These are phyloP conservation scores for Crematogaster levior DNA, from an alignment of 2,888 invertebrate genomes.

Conservation along the genomic window DNA sequence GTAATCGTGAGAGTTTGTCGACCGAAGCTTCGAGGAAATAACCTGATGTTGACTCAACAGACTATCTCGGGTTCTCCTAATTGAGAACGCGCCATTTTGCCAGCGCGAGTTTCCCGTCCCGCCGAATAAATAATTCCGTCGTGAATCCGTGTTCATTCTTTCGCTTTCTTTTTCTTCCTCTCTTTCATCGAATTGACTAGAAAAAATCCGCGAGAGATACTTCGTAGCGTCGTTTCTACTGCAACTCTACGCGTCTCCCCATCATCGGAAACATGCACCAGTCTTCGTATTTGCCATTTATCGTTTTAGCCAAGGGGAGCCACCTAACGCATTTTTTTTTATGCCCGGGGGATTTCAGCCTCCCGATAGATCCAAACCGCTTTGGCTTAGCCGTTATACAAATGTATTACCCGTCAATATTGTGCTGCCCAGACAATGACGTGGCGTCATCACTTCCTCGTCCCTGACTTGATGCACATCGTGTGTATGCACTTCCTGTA, in stretches of 20 bases:
- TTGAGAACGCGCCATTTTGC: constrained; percentile 42
- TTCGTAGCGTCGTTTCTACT: constrained; percentile 46
- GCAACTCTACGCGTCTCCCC: constrained; percentile 58
- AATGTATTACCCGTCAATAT: constrained; percentile 79
- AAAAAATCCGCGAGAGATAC: constrained; percentile 74
- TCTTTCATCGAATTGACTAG: constrained; percentile 78
- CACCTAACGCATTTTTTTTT: constrained; percentile 41
- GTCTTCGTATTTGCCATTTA: constrained; percentile 60
- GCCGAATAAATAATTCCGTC: constrained; percentile 29
- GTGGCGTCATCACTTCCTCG: constrained; percentile 54
- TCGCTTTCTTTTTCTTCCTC: constrained; percentile 28
- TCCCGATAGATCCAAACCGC: constrained; percentile 2
- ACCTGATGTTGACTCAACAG: constrained; percentile 27
- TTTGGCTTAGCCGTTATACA: constrained; percentile 66
- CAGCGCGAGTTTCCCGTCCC: constrained; percentile 20
- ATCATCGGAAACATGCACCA: constrained; percentile 63
- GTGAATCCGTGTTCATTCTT: constrained; percentile 5
- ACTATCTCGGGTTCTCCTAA: constrained; percentile 18
- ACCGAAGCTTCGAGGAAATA: constrained; percentile 48
- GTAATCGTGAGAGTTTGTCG: constrained; percentile 60
- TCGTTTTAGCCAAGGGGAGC: constrained; percentile 56
- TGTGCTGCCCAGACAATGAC: constrained; percentile 76
- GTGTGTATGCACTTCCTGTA: constrained; percentile 32
- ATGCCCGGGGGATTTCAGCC: constrained; percentile 1
- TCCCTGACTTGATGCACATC: constrained; percentile 32